A percentile compares a stretch with the other conserved stretches of the same genome.
Evolutionary conservation across 2,888 invertebrate genomes (phyloP).

Genomic region (Drosophila nr. perissopoda): DNA sequence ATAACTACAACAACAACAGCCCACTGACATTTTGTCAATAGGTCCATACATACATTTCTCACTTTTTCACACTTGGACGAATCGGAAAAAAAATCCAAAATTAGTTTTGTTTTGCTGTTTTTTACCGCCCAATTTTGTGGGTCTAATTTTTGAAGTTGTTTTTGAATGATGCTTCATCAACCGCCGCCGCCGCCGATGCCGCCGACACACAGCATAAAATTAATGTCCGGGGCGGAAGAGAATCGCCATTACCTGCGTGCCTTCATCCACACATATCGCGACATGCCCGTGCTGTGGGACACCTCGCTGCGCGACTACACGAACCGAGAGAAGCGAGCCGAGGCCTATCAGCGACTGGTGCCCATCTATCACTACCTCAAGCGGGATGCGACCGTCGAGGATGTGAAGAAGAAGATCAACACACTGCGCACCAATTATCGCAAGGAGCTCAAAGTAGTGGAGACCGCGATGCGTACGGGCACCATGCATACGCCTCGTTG

Average conservation of each 20-base stretch:
- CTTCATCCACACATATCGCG: constrained; percentile 82
- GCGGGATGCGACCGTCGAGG: constrained; percentile 83
- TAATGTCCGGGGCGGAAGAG: constrained; percentile 81
- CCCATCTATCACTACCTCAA: constrained; percentile 82
- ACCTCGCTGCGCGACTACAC: constrained; percentile 83
- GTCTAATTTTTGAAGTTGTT: constrained; percentile 36
- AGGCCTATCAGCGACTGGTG: constrained; percentile 80
- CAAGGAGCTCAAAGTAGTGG: constrained; percentile 82
- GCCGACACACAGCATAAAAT: constrained; percentile 61
- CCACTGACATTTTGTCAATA: constrained; percentile 82
- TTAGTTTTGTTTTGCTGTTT: constrained; percentile 7
- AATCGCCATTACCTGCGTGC: constrained; percentile 81
- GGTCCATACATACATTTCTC: constrained; percentile 58
- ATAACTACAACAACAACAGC: constrained; percentile 53
- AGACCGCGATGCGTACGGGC: constrained; percentile 77
- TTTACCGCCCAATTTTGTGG: constrained; percentile 31
- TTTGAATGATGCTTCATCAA: constrained; percentile 72
- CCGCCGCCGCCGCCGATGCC: constrained; percentile 43
- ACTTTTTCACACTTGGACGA: constrained; percentile 48
- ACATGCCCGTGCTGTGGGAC: constrained; percentile 83
- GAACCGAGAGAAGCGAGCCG: constrained; percentile 82
- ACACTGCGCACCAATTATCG: constrained; percentile 83
- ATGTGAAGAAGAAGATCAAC: constrained; percentile 84
- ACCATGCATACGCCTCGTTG: constrained; percentile 80
- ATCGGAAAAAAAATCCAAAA: constrained; percentile 9